phyloP scores from a whole-genome alignment of 2,797 vertebrate genomes.

The Percopsis omiscomaycus region DNA sequence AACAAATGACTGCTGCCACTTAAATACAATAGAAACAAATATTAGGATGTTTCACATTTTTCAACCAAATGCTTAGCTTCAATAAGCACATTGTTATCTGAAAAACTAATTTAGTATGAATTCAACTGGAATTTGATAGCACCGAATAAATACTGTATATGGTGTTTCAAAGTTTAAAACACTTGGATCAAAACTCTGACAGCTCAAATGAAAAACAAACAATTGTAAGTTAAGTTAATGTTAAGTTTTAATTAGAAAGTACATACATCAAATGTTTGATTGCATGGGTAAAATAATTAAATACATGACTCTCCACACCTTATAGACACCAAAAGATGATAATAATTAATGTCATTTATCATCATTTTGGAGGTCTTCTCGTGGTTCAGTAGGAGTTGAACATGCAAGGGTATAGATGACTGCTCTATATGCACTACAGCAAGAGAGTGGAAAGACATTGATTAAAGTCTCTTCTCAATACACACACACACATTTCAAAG shows the following conservation, averaged over 20 bases:
- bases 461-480: neutral
- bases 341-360: slow-evolving; percentile 63
- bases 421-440: slow-evolving; percentile 20
- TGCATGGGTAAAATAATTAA: slow-evolving; percentile 12
- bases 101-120: too few relatives aligned
- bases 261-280: slow-evolving; percentile 9
- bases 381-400: slow-evolving; percentile 50
- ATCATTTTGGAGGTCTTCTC: slow-evolving; percentile 55
- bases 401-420: slow-evolving; percentile 47
- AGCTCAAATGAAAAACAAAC: too few relatives aligned
- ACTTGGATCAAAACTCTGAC: too few relatives aligned
- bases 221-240: too few relatives aligned
- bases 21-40: slow-evolving; percentile 15
- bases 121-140: too few relatives aligned
- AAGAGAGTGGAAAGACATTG: neutral
- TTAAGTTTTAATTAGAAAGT: neutral
- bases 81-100: too few relatives aligned
- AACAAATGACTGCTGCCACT: neutral
- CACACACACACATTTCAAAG: slow-evolving; percentile 1
- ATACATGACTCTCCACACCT: slow-evolving; percentile 43
- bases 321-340: slow-evolving; percentile 39
- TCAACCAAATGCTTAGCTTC: too few relatives aligned
- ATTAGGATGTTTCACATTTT: slow-evolving; percentile 6
- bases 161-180: too few relatives aligned
- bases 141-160: too few relatives aligned